Evolutionary conservation across 2,797 vertebrate species (phyloP), one percentile per base, ranked within the genome.

Genomic region (Sebastes taczanowskii): DNA sequence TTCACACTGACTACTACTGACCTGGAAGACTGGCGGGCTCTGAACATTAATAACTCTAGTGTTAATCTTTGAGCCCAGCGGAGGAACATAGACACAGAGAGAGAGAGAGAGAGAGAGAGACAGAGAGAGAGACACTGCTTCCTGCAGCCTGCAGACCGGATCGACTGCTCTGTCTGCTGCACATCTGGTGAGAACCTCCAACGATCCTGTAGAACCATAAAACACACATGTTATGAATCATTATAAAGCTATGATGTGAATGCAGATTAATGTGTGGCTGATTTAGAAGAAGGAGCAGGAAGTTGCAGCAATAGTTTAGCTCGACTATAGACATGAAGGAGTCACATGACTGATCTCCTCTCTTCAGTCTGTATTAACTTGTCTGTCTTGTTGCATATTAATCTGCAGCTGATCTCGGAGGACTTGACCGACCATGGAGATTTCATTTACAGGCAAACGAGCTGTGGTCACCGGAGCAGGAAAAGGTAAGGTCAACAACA

Each of bases 121-220:
- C 2, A 13, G 35, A 38, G 35, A 38, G 29, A 32, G 59, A 32
- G 30, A 38, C 2, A 16, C 52, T 1, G 20, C 82, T 55, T 81
- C 84, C 82, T 72, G 64, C 65, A 34, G 64, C 11, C 53, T n/a
- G 22, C 29, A 49, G 34, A 5, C 32, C 58, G 30, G 60, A 61
- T 5, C 35, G 35, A 60, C 7, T 1, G 20, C 46, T 14, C 27
- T 6, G 16, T 27, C 27, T 29, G 27, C 55, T 5, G 49, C 56
- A 2, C 59, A 3, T 18, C 32, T 9, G 66, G 77, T 80, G 27
- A 77, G 46, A 8, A 7, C 2, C 5, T 46, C 5, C 20, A 27
- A 35, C 32, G 2, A 3, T 59, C 2, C 38, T 42, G 3, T 2
- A 3, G 13, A 55, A 20, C 20, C 23, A n/a, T 2, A 8, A 22